A percentile compares a stretch with the other conserved stretches of the same genome.
These are phyloP conservation scores for Chlorodrepanis virens DNA, from an alignment of 2,113 vertebrate genomes.

Conservation along the genomic window DNA sequence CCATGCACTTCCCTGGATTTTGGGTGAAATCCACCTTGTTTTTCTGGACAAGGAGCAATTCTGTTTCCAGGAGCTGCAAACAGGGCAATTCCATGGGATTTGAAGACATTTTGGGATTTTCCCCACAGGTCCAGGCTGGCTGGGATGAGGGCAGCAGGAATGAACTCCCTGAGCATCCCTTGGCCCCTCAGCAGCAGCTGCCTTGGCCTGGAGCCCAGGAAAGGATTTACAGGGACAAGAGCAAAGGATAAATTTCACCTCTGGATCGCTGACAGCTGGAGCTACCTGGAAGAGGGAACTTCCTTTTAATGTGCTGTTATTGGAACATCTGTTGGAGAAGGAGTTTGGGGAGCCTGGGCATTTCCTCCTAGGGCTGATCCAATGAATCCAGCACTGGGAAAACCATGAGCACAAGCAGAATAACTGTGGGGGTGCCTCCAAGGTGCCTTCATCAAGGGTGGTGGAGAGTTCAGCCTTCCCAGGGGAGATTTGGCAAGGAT, in stretches of 20 bases:
- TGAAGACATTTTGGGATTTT: not conserved
- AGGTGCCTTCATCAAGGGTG: not conserved
- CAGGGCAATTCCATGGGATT: not conserved
- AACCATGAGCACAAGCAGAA: not conserved
- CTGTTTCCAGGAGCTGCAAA: not conserved
- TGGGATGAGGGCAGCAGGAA: not conserved
- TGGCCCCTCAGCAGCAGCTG: not conserved
- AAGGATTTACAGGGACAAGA: not conserved
- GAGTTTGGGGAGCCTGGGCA: not conserved
- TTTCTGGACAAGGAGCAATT: not conserved
- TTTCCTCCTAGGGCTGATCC: not conserved
- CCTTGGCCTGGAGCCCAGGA: not conserved
- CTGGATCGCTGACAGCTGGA: not conserved
- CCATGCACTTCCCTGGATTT: not conserved
- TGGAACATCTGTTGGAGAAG: not conserved
- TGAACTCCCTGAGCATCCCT: not conserved
- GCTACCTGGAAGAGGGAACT: constrained; percentile 20
- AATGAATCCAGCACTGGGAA: not conserved
- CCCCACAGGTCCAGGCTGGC: not conserved
- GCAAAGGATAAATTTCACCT: not conserved
- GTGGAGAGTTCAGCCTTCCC: not conserved
- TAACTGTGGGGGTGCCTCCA: not conserved
- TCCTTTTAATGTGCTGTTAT: not conserved
- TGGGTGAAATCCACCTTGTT: not conserved
- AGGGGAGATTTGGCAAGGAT: not conserved